A percentile compares a stretch with the other conserved stretches of the same genome.
Conservation (phyloP, 2,888 invertebrate species). For the Pediacus dermestoides region DNA sequence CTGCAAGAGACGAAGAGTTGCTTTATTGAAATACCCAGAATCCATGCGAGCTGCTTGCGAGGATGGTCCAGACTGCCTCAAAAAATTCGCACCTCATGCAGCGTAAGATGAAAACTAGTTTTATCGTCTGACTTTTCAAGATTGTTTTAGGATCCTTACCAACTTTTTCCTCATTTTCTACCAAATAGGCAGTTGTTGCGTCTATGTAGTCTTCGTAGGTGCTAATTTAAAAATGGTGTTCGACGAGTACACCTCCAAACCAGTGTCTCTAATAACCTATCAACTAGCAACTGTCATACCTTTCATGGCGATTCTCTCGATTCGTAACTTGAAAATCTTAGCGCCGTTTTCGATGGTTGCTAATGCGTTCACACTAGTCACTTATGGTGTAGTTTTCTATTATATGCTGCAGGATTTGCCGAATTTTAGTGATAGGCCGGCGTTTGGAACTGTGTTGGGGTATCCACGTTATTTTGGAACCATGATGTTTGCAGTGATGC, state of each 20-base stretch:
- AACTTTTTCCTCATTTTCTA: conserved; percentile 73
- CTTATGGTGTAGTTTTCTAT: conserved; percentile 82
- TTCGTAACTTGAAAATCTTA: conserved; percentile 78
- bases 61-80: conserved; percentile 66
- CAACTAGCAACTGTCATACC: conserved; percentile 53
- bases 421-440: conserved; percentile 58
- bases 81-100: conserved; percentile 55
- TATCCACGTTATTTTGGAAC: conserved; percentile 95
- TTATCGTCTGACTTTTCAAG: background rate
- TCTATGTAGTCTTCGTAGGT: conserved; percentile 61
- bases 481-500: conserved; percentile 93
- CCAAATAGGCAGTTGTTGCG: conserved; percentile 85
- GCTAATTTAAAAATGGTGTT: conserved; percentile 44
- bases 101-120: conserved; percentile 41
- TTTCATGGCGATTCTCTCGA: conserved; percentile 75
- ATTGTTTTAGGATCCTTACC: conserved; percentile 53
- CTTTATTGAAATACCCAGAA: conserved; percentile 78
- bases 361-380: conserved; percentile 76
- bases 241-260: conserved; percentile 34
- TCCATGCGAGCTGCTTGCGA: conserved; percentile 76
- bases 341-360: conserved; percentile 89
- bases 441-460: conserved; percentile 62
- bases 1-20: conserved; percentile 64
- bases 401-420: conserved; percentile 75
- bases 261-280: conserved; percentile 33